phyloP scores from a whole-genome alignment of 2,113 vertebrate genomes.

The Nansenia antarctica region DNA sequence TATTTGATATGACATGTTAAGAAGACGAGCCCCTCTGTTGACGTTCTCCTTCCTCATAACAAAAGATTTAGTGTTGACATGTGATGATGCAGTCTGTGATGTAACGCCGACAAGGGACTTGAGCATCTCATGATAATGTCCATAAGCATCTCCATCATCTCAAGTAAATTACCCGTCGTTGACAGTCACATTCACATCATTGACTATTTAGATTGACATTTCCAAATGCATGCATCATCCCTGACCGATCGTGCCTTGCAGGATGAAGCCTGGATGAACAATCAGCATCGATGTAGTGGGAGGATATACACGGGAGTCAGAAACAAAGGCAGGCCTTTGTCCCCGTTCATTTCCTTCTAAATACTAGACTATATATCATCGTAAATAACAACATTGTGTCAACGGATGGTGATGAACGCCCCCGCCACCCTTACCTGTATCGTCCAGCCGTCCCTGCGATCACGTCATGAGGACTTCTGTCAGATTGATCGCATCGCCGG shows the following conservation, averaged over 20 bases:
- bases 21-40: neutral
- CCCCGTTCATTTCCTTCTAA: neutral
- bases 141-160: neutral
- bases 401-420: constrained; percentile 32
- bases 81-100: constrained; percentile 63
- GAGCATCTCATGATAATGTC: neutral
- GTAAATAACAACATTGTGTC: constrained; percentile 18
- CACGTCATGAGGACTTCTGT: constrained; percentile 64
- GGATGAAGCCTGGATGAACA: constrained; percentile 6
- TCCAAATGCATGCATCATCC: neutral
- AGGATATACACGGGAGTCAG: neutral
- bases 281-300: neutral
- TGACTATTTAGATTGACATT: neutral
- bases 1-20: neutral
- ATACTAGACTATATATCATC: neutral
- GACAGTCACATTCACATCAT: neutral
- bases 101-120: constrained; percentile 49
- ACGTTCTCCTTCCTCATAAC: neutral
- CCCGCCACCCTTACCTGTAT: constrained; percentile 75
- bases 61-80: constrained; percentile 43
- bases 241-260: neutral
- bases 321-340: neutral
- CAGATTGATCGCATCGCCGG: constrained; percentile 30
- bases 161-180: neutral
- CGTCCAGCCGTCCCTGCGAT: constrained; percentile 58